Conservation (phyloP, 1,140 invertebrate species). For the Cotesia chilonis region DNA sequence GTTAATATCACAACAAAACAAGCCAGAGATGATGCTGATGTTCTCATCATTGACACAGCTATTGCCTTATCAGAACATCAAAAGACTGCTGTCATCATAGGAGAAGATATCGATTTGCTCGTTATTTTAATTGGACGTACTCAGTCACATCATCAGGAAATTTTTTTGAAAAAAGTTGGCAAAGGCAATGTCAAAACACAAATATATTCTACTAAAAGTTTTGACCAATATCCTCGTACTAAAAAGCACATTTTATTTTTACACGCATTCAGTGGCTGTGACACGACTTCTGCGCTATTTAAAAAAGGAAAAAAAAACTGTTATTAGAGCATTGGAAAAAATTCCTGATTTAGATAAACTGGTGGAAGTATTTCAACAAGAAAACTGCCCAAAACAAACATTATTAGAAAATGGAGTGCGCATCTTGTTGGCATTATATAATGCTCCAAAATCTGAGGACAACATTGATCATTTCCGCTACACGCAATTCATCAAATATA, state of each 20-base stretch:
- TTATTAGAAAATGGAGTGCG: slow-evolving; percentile 14
- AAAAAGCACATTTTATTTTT: slow-evolving; percentile 36
- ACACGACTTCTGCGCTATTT: slow-evolving; percentile 39
- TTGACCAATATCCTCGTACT: not conserved
- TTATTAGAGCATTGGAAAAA: too few species aligned
- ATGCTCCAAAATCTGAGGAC: not conserved
- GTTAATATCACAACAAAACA: not conserved
- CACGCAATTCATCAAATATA: slow-evolving; percentile 12
- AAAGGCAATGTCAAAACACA: not conserved
- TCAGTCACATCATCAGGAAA: not conserved
- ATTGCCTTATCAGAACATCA: slow-evolving; percentile 6
- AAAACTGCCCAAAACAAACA: not conserved
- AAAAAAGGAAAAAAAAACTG: slow-evolving; percentile 39
- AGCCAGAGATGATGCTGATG: slow-evolving; percentile 32
- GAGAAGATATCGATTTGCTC: slow-evolving; percentile 16
- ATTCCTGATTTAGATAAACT: too few species aligned
- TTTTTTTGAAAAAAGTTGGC: slow-evolving; percentile 8
- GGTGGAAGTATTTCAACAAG: not conserved
- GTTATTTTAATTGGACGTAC: slow-evolving; percentile 21
- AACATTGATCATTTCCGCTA: slow-evolving; percentile 8
- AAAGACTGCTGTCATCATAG: slow-evolving; percentile 6
- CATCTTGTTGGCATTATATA: slow-evolving; percentile 14
- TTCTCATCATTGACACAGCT: slow-evolving; percentile 31
- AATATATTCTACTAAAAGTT: slow-evolving; percentile 12
- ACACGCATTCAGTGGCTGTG: slow-evolving; percentile 42